These are phyloP conservation scores for Vulpes vulpes DNA, from an alignment of 2,113 vertebrate species.

Conservation along the genomic window DNA sequence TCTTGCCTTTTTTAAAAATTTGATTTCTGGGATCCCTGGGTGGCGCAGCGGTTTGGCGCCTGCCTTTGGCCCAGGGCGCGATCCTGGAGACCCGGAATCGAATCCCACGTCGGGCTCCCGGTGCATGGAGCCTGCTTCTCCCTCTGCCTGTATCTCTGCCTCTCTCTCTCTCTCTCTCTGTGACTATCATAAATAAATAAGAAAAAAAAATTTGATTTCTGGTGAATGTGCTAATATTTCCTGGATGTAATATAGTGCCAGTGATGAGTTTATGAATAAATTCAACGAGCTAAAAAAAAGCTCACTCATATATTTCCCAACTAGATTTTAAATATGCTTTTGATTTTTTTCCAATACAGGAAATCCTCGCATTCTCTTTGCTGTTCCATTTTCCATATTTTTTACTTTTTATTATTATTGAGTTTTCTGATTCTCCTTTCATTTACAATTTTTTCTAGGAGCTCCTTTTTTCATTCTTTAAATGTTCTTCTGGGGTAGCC, in stretches of 20 bases:
- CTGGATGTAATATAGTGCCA: not conserved
- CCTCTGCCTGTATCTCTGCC: no score
- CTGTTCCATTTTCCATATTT: slow-evolving; percentile 13
- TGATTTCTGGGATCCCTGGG: slow-evolving; percentile 34
- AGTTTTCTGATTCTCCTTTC: not conserved
- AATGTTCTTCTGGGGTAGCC: not conserved
- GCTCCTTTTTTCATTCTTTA: not conserved
- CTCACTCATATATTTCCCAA: not conserved
- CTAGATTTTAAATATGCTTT: slow-evolving; percentile 29
- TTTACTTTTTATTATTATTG: slow-evolving; percentile 4
- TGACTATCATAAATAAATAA: no score
- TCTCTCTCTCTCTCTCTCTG: no score
- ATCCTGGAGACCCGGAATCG: no score
- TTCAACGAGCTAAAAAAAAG: slow-evolving; percentile 53
- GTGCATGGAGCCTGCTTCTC: no score
- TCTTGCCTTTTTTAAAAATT: not conserved
- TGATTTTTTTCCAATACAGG: not conserved
- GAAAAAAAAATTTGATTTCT: slow-evolving; percentile 12
- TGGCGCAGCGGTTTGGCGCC: no score
- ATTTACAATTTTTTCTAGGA: not conserved
- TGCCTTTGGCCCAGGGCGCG: no score
- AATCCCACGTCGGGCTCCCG: no score
- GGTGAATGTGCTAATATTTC: not conserved
- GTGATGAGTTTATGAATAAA: slow-evolving; percentile 42
- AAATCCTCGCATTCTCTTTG: slow-evolving; percentile 49